Conservation (phyloP, 2,797 vertebrate genomes). For the Mareca strepera region DNA sequence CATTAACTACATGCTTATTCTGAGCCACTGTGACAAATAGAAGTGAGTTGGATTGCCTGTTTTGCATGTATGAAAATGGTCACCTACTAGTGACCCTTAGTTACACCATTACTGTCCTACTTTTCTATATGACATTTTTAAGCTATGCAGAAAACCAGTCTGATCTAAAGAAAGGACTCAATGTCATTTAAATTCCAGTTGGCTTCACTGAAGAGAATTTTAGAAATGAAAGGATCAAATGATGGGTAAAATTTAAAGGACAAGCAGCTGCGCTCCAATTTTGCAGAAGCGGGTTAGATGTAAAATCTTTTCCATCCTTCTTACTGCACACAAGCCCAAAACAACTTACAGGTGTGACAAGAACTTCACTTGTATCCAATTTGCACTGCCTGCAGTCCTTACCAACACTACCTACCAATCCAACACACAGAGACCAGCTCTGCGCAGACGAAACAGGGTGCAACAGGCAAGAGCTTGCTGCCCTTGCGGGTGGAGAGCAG, state of each 20-base stretch:
- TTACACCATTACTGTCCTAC: neutral
- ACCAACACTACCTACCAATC: neutral
- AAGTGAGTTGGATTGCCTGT: neutral
- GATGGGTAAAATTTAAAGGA: neutral
- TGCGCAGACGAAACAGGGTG: neutral
- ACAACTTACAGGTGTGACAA: rapidly evolving
- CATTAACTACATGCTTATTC: neutral
- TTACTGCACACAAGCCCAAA: neutral
- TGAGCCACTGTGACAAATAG: neutral
- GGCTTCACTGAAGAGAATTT: neutral
- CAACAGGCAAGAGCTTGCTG: rapidly evolving
- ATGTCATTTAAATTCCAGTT: neutral
- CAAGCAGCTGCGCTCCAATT: neutral
- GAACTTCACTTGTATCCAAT: neutral
- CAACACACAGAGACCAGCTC: neutral
- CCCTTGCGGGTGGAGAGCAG: neutral
- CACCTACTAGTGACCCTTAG: neutral
- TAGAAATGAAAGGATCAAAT: neutral
- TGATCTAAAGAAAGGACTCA: neutral
- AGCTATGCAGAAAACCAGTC: neutral
- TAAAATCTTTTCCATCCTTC: neutral
- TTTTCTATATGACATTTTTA: neutral
- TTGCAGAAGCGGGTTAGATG: neutral
- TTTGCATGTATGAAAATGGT: neutral
- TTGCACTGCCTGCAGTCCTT: neutral